Conservation (phyloP, 2,888 invertebrate species). For the Caenorhabditis zanzibari region DNA sequence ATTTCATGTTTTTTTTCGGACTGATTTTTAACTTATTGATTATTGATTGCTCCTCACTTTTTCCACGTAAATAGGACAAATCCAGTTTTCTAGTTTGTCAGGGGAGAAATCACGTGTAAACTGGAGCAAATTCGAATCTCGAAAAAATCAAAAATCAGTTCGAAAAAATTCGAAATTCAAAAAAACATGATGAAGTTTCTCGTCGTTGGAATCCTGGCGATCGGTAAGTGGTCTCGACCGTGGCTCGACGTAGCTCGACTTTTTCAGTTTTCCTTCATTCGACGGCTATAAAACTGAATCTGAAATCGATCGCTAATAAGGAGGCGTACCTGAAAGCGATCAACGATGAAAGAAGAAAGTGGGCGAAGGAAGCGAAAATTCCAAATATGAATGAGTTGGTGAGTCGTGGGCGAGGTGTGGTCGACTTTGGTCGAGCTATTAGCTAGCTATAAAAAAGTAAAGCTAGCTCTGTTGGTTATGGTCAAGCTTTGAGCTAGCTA, state of each 20-base stretch:
- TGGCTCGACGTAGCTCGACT: too few relatives aligned
- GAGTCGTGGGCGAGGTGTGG: too few relatives aligned
- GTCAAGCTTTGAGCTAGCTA: too few relatives aligned
- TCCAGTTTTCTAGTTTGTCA: background rate
- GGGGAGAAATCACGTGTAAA: too few relatives aligned
- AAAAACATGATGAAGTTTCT: background rate
- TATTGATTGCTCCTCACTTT: background rate
- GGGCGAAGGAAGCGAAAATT: background rate
- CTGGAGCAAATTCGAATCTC: too few relatives aligned
- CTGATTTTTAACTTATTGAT: background rate
- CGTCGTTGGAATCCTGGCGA: background rate
- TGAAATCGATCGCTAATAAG: slow-evolving; percentile 1
- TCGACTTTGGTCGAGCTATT: too few relatives aligned
- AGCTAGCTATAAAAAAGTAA: too few relatives aligned
- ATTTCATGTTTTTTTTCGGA: background rate
- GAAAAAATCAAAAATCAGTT: background rate
- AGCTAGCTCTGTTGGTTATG: too few relatives aligned
- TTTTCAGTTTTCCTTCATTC: background rate
- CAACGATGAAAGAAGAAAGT: background rate
- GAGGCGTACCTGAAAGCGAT: slow-evolving; percentile 1
- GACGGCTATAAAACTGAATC: background rate
- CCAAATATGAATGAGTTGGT: slow-evolving; percentile 1
- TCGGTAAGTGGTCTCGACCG: too few relatives aligned
- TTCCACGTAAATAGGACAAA: background rate
- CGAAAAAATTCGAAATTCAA: background rate